Percentiles rank a stretch among this genome's conserved stretches.
Evolutionary conservation across 92 coral and sea anemone species (phyloP).

Genomic region (Bergia sp.): DNA sequence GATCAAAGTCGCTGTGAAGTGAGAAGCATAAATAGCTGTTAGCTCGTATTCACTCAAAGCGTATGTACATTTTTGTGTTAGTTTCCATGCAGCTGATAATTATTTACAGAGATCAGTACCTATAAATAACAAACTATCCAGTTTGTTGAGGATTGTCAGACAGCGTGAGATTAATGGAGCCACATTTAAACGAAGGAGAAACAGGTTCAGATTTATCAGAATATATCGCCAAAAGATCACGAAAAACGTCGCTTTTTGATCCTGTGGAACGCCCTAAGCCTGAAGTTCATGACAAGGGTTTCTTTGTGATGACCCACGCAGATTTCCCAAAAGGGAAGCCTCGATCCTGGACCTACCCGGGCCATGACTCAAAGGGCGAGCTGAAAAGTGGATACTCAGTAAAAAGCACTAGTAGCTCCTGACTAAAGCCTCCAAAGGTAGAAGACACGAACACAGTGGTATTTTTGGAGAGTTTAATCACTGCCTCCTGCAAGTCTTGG

Average conservation of each 20-base stretch:
- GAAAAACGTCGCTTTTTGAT: slow-evolving; percentile 73
- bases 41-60: background rate
- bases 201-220: too few relatives aligned
- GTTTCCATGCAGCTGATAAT: background rate
- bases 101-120: background rate
- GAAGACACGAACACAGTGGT: background rate
- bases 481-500: too few relatives aligned
- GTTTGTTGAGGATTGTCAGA: background rate
- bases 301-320: slow-evolving; percentile 81
- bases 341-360: slow-evolving; percentile 63
- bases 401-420: background rate
- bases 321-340: slow-evolving; percentile 74
- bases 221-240: background rate
- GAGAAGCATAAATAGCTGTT: too few relatives aligned
- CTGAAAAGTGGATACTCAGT: background rate
- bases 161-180: background rate
- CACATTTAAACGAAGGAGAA: background rate
- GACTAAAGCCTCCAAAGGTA: background rate
- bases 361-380: background rate
- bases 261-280: slow-evolving; percentile 47
- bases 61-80: background rate
- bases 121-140: background rate
- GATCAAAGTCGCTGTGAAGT: background rate
- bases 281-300: slow-evolving; percentile 69
- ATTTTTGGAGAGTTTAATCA: background rate